Evolutionary conservation across 2,888 invertebrate genomes (phyloP).

Genomic region (Neoitamus cyanurus): DNA sequence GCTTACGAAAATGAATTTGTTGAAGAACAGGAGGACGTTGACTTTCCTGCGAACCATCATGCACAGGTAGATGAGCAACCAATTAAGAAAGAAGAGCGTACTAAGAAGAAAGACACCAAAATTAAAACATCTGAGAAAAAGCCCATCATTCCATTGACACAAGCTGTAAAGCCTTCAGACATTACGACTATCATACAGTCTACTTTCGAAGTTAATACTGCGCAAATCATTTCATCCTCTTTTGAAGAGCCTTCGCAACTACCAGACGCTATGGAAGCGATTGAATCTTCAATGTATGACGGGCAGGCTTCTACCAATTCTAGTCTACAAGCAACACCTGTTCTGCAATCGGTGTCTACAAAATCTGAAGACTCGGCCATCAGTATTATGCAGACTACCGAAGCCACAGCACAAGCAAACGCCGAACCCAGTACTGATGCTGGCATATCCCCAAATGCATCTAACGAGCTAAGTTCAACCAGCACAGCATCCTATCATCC

Average conservation of each 20-base stretch:
- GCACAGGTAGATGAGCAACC: constrained; percentile 53
- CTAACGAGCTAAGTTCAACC: constrained; percentile 51
- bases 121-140: constrained; percentile 62
- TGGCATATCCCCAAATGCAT: constrained; percentile 55
- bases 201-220: constrained; percentile 61
- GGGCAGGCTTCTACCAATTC: constrained; percentile 61
- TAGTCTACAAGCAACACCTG: constrained; percentile 45
- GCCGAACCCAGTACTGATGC: constrained; percentile 54
- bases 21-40: background rate
- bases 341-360: constrained; percentile 51
- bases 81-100: constrained; percentile 61
- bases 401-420: constrained; percentile 55
- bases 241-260: constrained; percentile 61
- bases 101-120: constrained; percentile 60
- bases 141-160: constrained; percentile 56
- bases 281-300: constrained; percentile 63
- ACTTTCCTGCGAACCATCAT: constrained; percentile 54
- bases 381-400: constrained; percentile 50
- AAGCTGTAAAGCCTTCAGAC: constrained; percentile 59
- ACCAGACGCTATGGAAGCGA: constrained; percentile 51
- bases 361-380: constrained; percentile 47
- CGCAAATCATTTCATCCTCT: constrained; percentile 58
- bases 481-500: constrained; percentile 72
- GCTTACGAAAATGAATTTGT: constrained; percentile 60
- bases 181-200: constrained; percentile 60